Evolutionary conservation across 2,797 vertebrate species (phyloP), one percentile per base, ranked within the genome.

Genomic region (Mus minutoides): DNA sequence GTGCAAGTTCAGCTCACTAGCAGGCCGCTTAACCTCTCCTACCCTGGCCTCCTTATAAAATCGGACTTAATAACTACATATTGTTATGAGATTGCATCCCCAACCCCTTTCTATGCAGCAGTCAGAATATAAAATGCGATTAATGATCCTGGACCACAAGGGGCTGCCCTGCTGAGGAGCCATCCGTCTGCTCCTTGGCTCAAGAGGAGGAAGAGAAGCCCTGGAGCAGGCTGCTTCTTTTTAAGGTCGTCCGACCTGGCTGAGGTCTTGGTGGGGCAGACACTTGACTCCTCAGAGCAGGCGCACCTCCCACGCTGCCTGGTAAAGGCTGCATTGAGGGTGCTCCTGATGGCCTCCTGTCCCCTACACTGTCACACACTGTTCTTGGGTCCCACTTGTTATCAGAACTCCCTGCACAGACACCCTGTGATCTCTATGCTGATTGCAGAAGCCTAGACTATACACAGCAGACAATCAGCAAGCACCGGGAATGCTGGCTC

Each of bases 301-400:
- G 31, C 16, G 31, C 12, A 31, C 4, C 2, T 9, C 31, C 89
- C 8, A 34, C 1, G 8, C 7, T 76, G 14, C 54, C 22, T 0
- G 12, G 54, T 31, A 92, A 56, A 31, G 2, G 22, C 5, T 2
- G 22, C 31, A 56, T 76, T 1, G 6, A n/a, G 26, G 12, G 26
- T 29, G 2, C 9, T 8, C 54, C n/a, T 69, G 37, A 11, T 16
- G 31, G 8, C 5, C 17, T 56, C 78, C 75, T 46, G 54, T 22
- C 2, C 22, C 37, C 6, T 0, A 14, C 3, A 17, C 60, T 9
- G 2, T 8, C n/a, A 62, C 22, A 3, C 12, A 0, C 31, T 5
- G 21, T 22, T 31, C 58, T 9, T 11, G 24, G 31, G 21, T 13
- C 62, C 1, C 0, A 12, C 26, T 5, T 1, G 2, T 40, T n/a